These are phyloP conservation scores for Carcina quercana DNA, from an alignment of 2,888 invertebrate species.

Conservation along the genomic window DNA sequence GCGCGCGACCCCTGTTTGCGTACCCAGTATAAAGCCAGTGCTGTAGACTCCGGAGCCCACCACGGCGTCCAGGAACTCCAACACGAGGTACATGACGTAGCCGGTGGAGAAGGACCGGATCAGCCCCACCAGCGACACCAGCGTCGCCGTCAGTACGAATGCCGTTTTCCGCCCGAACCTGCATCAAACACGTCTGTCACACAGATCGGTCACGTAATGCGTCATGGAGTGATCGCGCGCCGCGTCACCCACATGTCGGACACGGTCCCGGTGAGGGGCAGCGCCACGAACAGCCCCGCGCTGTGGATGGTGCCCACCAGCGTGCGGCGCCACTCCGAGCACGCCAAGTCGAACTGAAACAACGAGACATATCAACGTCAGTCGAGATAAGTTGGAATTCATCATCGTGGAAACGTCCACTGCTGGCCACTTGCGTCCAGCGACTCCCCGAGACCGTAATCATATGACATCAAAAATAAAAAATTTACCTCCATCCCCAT, in stretches of 20 bases:
- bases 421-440: too few species aligned
- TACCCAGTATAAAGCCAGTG: constrained; percentile 67
- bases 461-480: too few species aligned
- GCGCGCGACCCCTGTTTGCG: background rate
- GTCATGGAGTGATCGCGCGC: background rate
- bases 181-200: too few species aligned
- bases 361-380: background rate
- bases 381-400: too few species aligned
- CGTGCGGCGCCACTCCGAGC: constrained; percentile 69
- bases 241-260: constrained; percentile 64
- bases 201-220: too few species aligned
- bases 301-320: constrained; percentile 74
- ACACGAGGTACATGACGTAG: constrained; percentile 41
- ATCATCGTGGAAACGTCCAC: too few species aligned
- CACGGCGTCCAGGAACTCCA: constrained; percentile 52
- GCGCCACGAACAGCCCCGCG: constrained; percentile 66
- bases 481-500: too few species aligned
- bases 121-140: constrained; percentile 68
- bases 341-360: constrained; percentile 55
- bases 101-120: constrained; percentile 37
- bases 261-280: constrained; percentile 66
- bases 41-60: constrained; percentile 55
- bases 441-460: too few species aligned
- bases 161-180: constrained; percentile 75
- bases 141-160: constrained; percentile 70